A percentile compares a stretch with the other conserved stretches of the same genome.
Conservation (phyloP, 1,140 invertebrate genomes). For the Metopolophium dirhodum region DNA sequence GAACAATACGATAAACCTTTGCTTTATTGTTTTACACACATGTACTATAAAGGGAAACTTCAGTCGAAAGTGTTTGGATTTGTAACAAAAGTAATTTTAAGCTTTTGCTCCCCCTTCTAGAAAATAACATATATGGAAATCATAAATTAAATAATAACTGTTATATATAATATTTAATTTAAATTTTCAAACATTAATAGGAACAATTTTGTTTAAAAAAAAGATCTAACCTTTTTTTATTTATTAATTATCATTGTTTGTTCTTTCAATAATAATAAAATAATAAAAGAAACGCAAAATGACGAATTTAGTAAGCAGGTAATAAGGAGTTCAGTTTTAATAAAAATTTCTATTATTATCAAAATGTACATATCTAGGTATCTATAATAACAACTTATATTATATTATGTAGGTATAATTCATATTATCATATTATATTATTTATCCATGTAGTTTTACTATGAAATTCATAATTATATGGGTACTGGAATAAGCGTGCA, state of each 20-base stretch:
- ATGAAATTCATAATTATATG: not conserved
- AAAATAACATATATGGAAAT: not conserved
- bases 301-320: not conserved
- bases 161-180: not conserved
- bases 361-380: not conserved
- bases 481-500: too few species aligned
- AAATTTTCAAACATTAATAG: too few species aligned
- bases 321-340: not conserved
- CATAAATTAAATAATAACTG: not conserved
- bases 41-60: not conserved
- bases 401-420: not conserved
- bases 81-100: not conserved
- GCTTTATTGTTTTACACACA: not conserved
- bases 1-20: constrained; percentile 19
- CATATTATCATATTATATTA: too few species aligned
- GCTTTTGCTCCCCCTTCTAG: not conserved
- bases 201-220: not conserved
- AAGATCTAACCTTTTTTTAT: not conserved
- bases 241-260: not conserved
- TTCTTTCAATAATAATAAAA: not conserved
- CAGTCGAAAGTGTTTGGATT: not conserved
- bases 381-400: not conserved
- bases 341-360: not conserved
- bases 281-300: not conserved
- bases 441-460: not conserved